A percentile compares a stretch with the other conserved stretches of the same genome.
Conservation (phyloP, 2,888 invertebrate genomes). For the Xylota sylvarum region DNA sequence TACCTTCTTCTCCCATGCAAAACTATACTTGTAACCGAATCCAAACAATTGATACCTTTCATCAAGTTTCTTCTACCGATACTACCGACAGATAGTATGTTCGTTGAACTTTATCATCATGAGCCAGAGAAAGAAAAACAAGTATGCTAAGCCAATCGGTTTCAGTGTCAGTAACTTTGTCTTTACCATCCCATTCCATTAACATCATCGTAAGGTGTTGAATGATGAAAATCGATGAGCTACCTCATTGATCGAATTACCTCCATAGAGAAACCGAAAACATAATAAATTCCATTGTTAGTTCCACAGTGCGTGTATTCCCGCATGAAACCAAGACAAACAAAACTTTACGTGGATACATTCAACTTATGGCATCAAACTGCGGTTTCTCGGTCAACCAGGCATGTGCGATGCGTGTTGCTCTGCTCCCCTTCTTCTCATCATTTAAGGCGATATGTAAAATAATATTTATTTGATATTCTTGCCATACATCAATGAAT, state of each 20-base stretch:
- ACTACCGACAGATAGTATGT: constrained; percentile 35
- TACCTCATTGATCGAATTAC: constrained; percentile 66
- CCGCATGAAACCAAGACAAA: constrained; percentile 6
- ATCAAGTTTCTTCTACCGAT: background rate
- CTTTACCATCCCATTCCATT: constrained; percentile 18
- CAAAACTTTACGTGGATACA: constrained; percentile 16
- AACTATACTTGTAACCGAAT: constrained; percentile 35
- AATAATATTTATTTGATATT: constrained; percentile 14
- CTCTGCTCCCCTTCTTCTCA: constrained; percentile 10
- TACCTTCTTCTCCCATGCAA: background rate
- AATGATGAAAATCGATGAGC: constrained; percentile 65
- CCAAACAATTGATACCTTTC: constrained; percentile 39
- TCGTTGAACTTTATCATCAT: constrained; percentile 57
- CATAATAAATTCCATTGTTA: constrained; percentile 43
- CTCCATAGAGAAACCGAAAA: constrained; percentile 16
- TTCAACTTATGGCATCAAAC: constrained; percentile 35
- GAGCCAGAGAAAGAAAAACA: constrained; percentile 8
- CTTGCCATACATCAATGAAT: constrained; percentile 34
- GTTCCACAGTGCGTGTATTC: constrained; percentile 17
- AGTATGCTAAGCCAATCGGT: too few relatives aligned
- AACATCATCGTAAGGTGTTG: constrained; percentile 71
- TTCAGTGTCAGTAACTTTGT: too few relatives aligned
- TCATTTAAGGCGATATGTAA: background rate
- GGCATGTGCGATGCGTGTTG: constrained; percentile 40
- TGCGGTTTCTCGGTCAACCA: constrained; percentile 56